These are phyloP conservation scores for Synanthedon myopaeformis DNA, from an alignment of 2,888 invertebrate species.

Conservation along the genomic window DNA sequence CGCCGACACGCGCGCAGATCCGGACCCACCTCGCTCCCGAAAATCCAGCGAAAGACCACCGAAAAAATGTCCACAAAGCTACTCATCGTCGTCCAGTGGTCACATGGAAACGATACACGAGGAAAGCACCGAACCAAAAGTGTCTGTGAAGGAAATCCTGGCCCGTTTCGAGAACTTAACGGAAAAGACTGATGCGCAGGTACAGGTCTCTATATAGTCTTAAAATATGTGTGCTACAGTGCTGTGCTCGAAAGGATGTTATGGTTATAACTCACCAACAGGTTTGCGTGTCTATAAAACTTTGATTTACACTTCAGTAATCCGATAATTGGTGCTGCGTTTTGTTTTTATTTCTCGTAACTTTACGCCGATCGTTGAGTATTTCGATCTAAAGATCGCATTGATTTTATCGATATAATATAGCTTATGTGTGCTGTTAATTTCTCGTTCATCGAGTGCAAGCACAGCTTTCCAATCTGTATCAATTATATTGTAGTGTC, in stretches of 20 bases:
- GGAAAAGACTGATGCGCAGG: conserved; percentile 45
- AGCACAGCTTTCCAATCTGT: neutral
- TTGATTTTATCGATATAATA: neutral
- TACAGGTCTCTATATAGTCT: neutral
- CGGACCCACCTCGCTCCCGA: conserved; percentile 34
- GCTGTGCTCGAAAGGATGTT: neutral
- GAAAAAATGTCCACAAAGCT: conserved; percentile 59
- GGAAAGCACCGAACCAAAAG: conserved; percentile 81
- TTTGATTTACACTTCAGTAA: neutral
- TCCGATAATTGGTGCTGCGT: neutral
- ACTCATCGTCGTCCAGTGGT: conserved; percentile 70
- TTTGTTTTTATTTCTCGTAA: neutral
- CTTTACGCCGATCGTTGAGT: neutral
- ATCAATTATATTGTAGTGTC: neutral
- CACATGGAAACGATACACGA: conserved; percentile 88
- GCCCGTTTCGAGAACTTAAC: conserved; percentile 82
- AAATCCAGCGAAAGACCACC: conserved; percentile 29
- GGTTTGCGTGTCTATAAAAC: neutral
- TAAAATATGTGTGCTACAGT: neutral
- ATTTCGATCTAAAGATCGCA: neutral
- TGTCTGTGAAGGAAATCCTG: conserved; percentile 85
- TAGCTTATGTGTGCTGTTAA: neutral
- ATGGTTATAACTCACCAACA: neutral
- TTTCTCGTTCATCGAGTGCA: neutral
- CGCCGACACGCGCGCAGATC: conserved; percentile 70